Conservation (phyloP, 2,888 invertebrate genomes). For the Zygothrica quintamaculata region DNA sequence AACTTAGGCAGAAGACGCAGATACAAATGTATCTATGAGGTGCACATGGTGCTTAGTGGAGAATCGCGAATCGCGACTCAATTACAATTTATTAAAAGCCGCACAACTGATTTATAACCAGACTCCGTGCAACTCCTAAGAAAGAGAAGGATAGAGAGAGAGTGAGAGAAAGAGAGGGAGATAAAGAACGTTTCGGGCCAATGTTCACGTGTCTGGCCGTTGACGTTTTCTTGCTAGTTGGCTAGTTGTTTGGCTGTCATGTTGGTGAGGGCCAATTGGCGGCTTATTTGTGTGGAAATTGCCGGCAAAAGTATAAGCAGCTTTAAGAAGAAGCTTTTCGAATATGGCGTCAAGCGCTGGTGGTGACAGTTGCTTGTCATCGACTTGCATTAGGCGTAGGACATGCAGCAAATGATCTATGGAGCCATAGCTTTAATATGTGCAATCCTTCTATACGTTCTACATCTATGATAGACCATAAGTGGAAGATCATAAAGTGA, state of each 20-base stretch:
- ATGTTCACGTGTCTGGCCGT: conserved; percentile 63
- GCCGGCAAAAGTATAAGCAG: conserved; percentile 45
- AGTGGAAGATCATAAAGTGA: neutral
- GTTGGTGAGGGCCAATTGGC: conserved; percentile 69
- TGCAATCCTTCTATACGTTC: neutral
- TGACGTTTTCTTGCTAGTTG: conserved; percentile 60
- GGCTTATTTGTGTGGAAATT: conserved; percentile 70
- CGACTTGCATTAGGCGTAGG: conserved; percentile 57
- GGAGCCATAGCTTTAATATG: neutral
- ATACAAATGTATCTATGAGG: conserved; percentile 74
- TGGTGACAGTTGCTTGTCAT: conserved; percentile 81
- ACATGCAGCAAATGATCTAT: conserved; percentile 46
- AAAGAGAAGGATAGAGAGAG: conserved; percentile 26
- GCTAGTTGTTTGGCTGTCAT: conserved; percentile 51
- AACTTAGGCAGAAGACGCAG: conserved; percentile 17
- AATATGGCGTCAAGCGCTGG: conserved; percentile 63
- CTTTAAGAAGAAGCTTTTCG: conserved; percentile 29
- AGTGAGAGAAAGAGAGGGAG: conserved; percentile 24
- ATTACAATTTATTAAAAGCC: conserved; percentile 80
- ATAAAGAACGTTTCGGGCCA: conserved; percentile 33
- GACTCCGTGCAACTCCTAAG: conserved; percentile 12
- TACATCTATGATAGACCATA: neutral
- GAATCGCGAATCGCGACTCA: conserved; percentile 78
- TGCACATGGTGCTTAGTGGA: conserved; percentile 41
- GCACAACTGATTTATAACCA: conserved; percentile 78